Evolutionary conservation across 2,888 invertebrate genomes (phyloP), one percentile per base, ranked within the genome.

Genomic region (Lutraria lutraria): DNA sequence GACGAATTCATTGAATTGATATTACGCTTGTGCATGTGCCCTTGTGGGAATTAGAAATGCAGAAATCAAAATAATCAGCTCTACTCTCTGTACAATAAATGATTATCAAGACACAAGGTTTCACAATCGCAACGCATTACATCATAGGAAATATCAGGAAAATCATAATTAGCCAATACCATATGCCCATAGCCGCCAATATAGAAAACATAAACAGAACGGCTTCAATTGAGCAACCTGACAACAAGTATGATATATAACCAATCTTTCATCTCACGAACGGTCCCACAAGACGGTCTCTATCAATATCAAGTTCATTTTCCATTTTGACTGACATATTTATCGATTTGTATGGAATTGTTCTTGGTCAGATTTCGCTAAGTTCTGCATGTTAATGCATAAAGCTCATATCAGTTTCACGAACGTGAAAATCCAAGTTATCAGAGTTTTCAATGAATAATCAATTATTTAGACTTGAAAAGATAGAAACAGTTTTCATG

Each of bases 211-310:
- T 34, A 76, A 34, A 76, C 4, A 31, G 34, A 76, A 76, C 34
- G 31, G 15, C 6, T 76, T 31, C 76, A 25, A 76, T 76, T 31
- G 34, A 34, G 31, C 19, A 31, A 76, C 29, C 31, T 76, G 76
- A 76, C 76, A 76, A 76, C 76, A 76, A 76, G 76, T 76, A 76
- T 76, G 34, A 76, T 76, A 21, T 76, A 76, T 76, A 76, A 76
- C 76, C 34, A 13, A 19, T 19, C 34, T 76, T 31, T 15, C 19
- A 76, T 76, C 76, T 31, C 76, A 76, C 31, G 76, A 76, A 76
- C 15, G 34, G 76, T 76, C 76, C 76, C 76, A 31, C 34, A 76
- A 76, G 76, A 76, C 3, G 76, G 15, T 76, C 31, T 34, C 76
- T 19, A 76, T 76, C 76, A 76, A 76, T 76, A 76, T 31, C 76